Evolutionary conservation across 2,797 vertebrate species (phyloP), one percentile per base, ranked within the genome.

Genomic region (Emydoidea blandingii): DNA sequence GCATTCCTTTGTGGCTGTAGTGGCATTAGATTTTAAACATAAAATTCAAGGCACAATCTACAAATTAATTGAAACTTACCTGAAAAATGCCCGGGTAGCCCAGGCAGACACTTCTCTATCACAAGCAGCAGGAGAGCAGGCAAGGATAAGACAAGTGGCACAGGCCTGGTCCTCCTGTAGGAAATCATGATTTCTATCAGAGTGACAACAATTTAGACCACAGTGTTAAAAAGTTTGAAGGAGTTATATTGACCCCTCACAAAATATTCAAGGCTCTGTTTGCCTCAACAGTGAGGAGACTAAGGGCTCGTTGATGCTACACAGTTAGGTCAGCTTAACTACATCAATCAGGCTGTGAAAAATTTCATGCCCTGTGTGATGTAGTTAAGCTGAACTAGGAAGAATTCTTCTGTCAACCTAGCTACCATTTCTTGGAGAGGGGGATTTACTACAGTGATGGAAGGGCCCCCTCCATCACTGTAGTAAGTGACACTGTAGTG

Each of bases 41-140:
- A 59, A 85, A 3, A 79, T 44, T 53, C 49, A 53, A 29, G 76
- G 37, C 18, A 87, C 1, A 49, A 83, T 1, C 31, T 8, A 79
- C 3, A 85, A 25, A 85, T 12, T 27, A 59, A 93, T 0, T 19
- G 10, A 92, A 90, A 87, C 72, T 74, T 92, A 99, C 99, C 99
- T 99, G 98, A 99, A 99, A 97, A 99, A 99, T 2, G 99, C 99
- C 96, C 99, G 98, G 18, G 99, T 99, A 81, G 99, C 99, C 99
- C 99, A 99, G 12, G 98, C 98, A 15, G 99, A 99, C 3, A 99
- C 98, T 94, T 99, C 99, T 96, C 99, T 97, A 92, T 99, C 99
- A 95, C 83, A 98, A 8, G 99, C 99, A 53, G 99, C 98, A 37
- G 91, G 98, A 83, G 99, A 99, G 94, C 99, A 99, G 44, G 99